phyloP scores from a whole-genome alignment of 2,113 vertebrate species.

The Tachuris rubrigastra region DNA sequence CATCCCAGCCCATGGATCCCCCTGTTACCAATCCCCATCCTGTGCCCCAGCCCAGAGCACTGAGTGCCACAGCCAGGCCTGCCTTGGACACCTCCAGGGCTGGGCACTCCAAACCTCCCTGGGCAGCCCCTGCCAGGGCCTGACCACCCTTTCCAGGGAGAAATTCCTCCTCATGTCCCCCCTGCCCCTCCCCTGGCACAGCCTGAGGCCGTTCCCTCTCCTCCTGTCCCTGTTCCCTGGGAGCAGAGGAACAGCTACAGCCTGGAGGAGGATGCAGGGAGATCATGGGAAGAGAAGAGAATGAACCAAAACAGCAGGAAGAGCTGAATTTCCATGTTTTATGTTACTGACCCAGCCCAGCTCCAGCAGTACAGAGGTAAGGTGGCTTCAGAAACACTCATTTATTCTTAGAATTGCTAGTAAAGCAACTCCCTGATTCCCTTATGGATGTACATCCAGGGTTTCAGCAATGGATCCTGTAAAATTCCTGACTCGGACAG shows the following conservation, averaged over 20 bases:
- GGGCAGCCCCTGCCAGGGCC: neutral
- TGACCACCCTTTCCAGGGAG: accelerated
- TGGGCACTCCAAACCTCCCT: neutral
- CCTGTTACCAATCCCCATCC: accelerated
- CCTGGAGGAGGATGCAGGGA: neutral
- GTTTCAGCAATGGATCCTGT: neutral
- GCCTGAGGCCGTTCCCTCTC: neutral
- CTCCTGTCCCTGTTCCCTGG: neutral
- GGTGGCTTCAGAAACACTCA: neutral
- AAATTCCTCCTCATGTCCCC: accelerated
- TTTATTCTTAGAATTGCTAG: neutral
- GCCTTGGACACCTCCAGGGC: neutral
- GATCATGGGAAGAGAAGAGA: neutral
- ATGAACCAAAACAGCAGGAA: neutral
- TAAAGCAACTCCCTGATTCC: neutral
- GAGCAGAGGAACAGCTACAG: accelerated
- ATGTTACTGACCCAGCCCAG: neutral
- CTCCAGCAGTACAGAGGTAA: neutral
- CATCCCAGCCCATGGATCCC: accelerated
- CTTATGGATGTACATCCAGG: accelerated
- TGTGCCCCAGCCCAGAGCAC: neutral
- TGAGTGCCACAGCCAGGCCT: accelerated
- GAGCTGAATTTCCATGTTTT: neutral
- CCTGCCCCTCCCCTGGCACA: neutral
- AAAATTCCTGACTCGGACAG: neutral